Percentiles rank a stretch among this genome's conserved stretches.
Conservation (phyloP, 2,888 invertebrate species). For the Ariolimax columbianus region DNA sequence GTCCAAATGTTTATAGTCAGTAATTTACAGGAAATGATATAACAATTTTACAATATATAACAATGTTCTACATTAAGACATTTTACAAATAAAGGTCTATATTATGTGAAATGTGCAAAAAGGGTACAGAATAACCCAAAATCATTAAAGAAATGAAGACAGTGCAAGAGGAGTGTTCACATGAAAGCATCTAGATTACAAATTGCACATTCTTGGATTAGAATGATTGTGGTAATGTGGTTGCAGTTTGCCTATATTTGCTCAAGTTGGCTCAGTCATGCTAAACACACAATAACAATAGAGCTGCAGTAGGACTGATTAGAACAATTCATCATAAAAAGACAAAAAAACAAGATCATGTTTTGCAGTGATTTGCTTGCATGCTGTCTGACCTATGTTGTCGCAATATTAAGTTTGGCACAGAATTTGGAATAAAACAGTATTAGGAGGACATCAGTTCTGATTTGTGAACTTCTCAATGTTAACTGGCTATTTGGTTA, state of each 20-base stretch:
- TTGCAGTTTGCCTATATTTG: not conserved
- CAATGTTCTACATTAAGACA: not conserved
- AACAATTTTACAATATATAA: conserved; percentile 20
- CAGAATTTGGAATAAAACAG: too few relatives aligned
- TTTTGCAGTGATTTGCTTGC: too few relatives aligned
- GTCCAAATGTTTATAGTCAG: not conserved
- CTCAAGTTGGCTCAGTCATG: conserved; percentile 14
- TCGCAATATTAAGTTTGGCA: too few relatives aligned
- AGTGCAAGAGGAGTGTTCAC: not conserved
- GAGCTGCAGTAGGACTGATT: too few relatives aligned
- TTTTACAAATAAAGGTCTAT: not conserved
- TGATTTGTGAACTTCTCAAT: too few relatives aligned
- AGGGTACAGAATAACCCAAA: not conserved
- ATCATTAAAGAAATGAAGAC: not conserved
- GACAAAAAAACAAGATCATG: too few relatives aligned
- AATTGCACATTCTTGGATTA: not conserved
- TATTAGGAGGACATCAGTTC: too few relatives aligned
- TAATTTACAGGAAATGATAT: conserved; percentile 17
- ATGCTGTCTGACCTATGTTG: too few relatives aligned
- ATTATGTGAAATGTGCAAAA: conserved; percentile 9
- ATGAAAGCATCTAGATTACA: not conserved
- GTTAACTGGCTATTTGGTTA: too few relatives aligned
- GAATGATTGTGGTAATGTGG: not conserved
- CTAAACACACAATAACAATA: too few relatives aligned
- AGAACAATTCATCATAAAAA: too few relatives aligned